Evolutionary conservation across 2,113 vertebrate species (phyloP), one percentile per base, ranked within the genome.

Genomic region (Glareola pratincola): DNA sequence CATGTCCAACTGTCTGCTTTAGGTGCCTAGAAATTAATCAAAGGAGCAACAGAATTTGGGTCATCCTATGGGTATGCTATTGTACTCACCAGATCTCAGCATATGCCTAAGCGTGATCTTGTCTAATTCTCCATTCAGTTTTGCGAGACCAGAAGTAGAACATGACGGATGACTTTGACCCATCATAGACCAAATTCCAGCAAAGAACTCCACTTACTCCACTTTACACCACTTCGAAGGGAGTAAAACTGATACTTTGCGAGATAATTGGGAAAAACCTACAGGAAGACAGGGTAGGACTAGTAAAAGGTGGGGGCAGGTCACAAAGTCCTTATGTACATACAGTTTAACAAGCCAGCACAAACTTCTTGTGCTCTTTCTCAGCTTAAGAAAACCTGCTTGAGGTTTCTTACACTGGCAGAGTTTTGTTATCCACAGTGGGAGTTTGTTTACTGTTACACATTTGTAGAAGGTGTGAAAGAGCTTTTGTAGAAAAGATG

Each of bases 391-490:
- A 62, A 88, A 92, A 85, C 74, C 71, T 93, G 75, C 19, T 36
- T 5, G 21, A 86, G 43, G 27, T 94, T 96, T 94, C 54, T 90
- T 78, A 60, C 51, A 39, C 50, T 92, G 64, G 37, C 5, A 4
- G 82, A 80, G 63, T 27, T 93, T 94, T 90, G 57, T 88, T 74
- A 67, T 13, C 16, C 48, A 0, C 8, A 74, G 96, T 97, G 68
- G 96, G 96, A 91, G 94, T 93, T 93, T 97, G 90, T 96, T 97
- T 96, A 86, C 79, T 68, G 74, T 96, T 92, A 56, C 96, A 96
- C 91, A 86, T 95, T 97, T 68, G 56, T 63, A 72, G 90, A 91
- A 96, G 85, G 94, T 96, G 96, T 84, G 96, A 97, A 96, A 91
- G 79, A 97, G 84, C 89, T 96, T 97, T 95, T 96, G 84, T 96